Percentiles rank a stretch among this genome's conserved stretches.
Evolutionary conservation across 2,113 vertebrate genomes (phyloP).

Genomic region (Dicrurus megarhynchus): DNA sequence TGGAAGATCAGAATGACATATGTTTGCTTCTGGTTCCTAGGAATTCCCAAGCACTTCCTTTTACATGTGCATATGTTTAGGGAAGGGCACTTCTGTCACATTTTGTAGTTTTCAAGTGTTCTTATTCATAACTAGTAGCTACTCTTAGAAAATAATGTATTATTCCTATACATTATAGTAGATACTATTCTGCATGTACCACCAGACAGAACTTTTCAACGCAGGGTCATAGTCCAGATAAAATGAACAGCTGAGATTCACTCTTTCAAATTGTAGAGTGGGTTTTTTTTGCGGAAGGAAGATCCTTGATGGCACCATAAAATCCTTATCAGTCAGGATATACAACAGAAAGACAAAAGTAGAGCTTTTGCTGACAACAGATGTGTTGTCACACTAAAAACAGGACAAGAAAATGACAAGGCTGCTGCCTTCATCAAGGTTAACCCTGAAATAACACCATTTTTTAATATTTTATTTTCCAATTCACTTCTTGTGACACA

Average conservation of each 20-base stretch:
- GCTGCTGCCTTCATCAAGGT: neutral
- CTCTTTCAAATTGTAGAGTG: neutral
- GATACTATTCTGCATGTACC: neutral
- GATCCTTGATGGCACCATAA: neutral
- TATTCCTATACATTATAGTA: neutral
- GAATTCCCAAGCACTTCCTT: neutral
- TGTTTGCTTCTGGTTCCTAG: neutral
- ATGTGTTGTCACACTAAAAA: neutral
- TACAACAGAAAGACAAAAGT: neutral
- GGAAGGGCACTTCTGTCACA: neutral
- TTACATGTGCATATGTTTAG: neutral
- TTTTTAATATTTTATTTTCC: constrained; percentile 12
- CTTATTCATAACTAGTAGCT: neutral
- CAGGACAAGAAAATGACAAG: neutral
- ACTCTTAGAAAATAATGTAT: neutral
- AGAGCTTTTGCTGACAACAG: neutral
- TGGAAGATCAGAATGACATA: neutral
- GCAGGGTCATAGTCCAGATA: neutral
- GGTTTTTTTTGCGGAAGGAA: neutral
- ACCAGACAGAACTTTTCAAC: neutral
- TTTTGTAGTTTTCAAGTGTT: neutral
- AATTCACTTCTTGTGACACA: neutral
- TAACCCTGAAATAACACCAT: neutral
- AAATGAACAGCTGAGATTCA: neutral
- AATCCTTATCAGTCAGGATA: neutral